These are phyloP conservation scores for Camptogramma bilineatum DNA, from an alignment of 2,888 invertebrate genomes.

Conservation along the genomic window DNA sequence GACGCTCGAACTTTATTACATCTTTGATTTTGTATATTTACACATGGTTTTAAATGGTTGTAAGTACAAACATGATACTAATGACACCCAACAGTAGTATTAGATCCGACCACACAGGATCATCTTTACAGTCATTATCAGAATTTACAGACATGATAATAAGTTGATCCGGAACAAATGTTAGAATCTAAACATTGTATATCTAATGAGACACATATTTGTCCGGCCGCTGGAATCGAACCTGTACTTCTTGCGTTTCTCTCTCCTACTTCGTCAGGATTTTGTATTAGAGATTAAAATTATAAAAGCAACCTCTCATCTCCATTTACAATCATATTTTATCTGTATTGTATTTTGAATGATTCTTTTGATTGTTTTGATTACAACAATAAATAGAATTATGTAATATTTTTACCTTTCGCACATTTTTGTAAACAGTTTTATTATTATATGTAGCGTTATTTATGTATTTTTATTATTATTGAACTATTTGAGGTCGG, in stretches of 20 bases:
- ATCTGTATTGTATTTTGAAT: not conserved
- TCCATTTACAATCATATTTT: not conserved
- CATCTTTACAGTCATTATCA: not conserved
- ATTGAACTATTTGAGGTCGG: not conserved
- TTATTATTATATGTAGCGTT: not conserved
- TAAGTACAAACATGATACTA: slow-evolving; percentile 3
- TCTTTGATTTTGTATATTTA: slow-evolving; percentile 11
- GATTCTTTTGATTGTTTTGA: not conserved
- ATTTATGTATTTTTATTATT: not conserved
- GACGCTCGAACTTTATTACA: slow-evolving; percentile 4
- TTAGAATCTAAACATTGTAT: not conserved
- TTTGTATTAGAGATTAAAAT: too few species aligned
- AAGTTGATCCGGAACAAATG: not conserved
- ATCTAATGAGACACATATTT: not conserved
- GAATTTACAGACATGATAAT: too few species aligned
- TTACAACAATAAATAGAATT: not conserved
- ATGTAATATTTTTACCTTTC: not conserved
- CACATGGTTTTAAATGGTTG: not conserved
- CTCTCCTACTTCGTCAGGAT: not conserved
- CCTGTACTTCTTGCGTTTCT: not conserved
- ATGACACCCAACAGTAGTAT: not conserved
- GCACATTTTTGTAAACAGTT: not conserved
- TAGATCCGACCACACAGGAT: not conserved
- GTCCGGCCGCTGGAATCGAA: not conserved
- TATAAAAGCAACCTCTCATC: not conserved